Evolutionary conservation across 2,888 invertebrate species (phyloP).

Genomic region (Drosophila multiciliata): DNA sequence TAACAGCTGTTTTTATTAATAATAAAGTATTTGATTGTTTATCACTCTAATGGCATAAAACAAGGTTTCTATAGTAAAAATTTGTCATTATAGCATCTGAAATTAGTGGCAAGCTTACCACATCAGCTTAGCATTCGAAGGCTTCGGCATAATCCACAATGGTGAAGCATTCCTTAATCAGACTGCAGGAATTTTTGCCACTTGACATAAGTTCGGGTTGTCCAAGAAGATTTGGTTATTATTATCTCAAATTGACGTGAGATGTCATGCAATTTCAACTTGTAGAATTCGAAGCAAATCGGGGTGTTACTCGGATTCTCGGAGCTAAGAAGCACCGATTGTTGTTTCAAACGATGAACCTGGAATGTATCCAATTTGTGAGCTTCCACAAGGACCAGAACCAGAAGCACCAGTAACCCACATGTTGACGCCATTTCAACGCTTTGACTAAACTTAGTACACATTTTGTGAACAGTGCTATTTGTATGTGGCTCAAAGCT

Average conservation of each 20-base stretch:
- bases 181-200: constrained; percentile 18
- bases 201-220: constrained; percentile 1
- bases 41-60: constrained; percentile 18
- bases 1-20: constrained; percentile 27
- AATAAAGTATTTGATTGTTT: constrained; percentile 43
- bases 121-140: constrained; percentile 52
- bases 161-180: constrained; percentile 35
- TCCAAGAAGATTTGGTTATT: constrained; percentile 4
- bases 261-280: constrained; percentile 28
- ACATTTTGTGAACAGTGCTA: background rate
- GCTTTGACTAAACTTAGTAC: constrained; percentile 11
- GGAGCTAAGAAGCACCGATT: constrained; percentile 35
- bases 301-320: constrained; percentile 25
- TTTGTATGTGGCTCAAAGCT: constrained; percentile 26
- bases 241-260: constrained; percentile 30
- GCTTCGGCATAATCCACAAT: constrained; percentile 34
- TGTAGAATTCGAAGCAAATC: constrained; percentile 40
- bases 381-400: constrained; percentile 35
- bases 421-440: constrained; percentile 32
- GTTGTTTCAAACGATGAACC: constrained; percentile 36
- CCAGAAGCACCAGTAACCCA: constrained; percentile 27
- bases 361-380: constrained; percentile 31
- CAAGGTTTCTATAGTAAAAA: background rate
- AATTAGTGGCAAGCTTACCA: constrained; percentile 29
- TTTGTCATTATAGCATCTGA: no score